A percentile compares a stretch with the other conserved stretches of the same genome.
Evolutionary conservation across 2,888 invertebrate species (phyloP).

Genomic region (Conomelus anceps): DNA sequence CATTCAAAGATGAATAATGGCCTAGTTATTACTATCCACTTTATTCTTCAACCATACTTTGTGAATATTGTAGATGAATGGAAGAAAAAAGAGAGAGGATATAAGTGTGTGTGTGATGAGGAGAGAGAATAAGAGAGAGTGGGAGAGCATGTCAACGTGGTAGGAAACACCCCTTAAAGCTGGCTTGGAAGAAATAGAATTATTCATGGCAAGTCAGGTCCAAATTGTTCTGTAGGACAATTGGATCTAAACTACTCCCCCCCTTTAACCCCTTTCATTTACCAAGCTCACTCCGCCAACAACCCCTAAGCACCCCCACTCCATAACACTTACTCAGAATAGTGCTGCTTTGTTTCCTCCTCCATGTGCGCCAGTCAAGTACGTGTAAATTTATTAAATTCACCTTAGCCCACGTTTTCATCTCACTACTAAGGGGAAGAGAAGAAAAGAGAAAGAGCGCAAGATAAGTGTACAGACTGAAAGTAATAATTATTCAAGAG

Average conservation of each 20-base stretch:
- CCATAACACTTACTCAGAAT: not conserved
- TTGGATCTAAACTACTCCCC: not conserved
- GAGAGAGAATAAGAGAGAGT: not conserved
- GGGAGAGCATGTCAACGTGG: too few relatives aligned
- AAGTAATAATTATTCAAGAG: too few relatives aligned
- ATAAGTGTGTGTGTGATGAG: not conserved
- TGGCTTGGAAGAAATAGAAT: not conserved
- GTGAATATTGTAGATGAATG: not conserved
- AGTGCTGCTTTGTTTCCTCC: not conserved
- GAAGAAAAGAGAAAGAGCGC: too few relatives aligned
- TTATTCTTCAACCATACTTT: not conserved
- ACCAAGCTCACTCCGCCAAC: not conserved
- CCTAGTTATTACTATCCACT: not conserved
- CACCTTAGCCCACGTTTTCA: too few relatives aligned
- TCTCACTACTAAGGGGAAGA: too few relatives aligned
- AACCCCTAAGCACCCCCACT: not conserved
- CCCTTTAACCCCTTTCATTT: not conserved
- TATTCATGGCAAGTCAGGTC: not conserved
- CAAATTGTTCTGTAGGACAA: not conserved
- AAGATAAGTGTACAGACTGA: too few relatives aligned
- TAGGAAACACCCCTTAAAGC: not conserved
- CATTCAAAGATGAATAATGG: not conserved
- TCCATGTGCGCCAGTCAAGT: too few relatives aligned
- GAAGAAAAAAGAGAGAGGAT: not conserved
- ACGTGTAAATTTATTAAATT: too few relatives aligned